Evolutionary conservation across 2,113 vertebrate species (phyloP), one percentile per base, ranked within the genome.

Genomic region (Halcyon malimbica): DNA sequence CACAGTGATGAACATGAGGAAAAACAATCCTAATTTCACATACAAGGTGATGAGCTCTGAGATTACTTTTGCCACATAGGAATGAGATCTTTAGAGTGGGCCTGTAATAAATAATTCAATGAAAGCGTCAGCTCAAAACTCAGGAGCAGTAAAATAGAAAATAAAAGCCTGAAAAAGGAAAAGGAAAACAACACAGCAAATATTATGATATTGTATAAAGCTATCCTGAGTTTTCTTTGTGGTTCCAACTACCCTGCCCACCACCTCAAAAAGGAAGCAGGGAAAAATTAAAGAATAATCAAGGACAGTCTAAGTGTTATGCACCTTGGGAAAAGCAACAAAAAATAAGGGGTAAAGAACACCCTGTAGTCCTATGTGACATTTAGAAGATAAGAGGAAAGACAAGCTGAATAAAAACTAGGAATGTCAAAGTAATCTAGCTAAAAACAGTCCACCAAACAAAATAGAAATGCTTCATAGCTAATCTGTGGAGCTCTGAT

Each of bases 61-160:
- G 83, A 93, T 92, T 93, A 77, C 59, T 83, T 96, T 81, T 89
- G 46, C 60, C 71, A 74, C 3, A 3, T 8, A 81, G 51, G 80
- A 92, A 86, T 59, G 25, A 90, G 53, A 90, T 88, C 19, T 93
- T 86, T 83, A 69, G 59, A 62, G 73, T 10, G 41, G 54, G n/a
- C 50, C 39, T 70, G 59, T 80, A 93, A 89, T 77, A 78, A 97
- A 90, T 50, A 90, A 50, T 63, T 93, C 79, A 54, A 54, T 59
- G 71, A 92, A 94, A 96, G 80, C 86, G 16, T 89, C 91, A 93
- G 28, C 71, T 92, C 50, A 86, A 35, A 63, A 70, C 41, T 80
- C 71, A 67, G 25, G 11, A 80, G 54, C 16, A 83, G 17, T 83
- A 77, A 90, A 90, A 89, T 63, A 67, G 14, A 70, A 88, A 88